These are phyloP conservation scores for Pseudochromis fuscus DNA, from an alignment of 2,797 vertebrate genomes.

Conservation along the genomic window DNA sequence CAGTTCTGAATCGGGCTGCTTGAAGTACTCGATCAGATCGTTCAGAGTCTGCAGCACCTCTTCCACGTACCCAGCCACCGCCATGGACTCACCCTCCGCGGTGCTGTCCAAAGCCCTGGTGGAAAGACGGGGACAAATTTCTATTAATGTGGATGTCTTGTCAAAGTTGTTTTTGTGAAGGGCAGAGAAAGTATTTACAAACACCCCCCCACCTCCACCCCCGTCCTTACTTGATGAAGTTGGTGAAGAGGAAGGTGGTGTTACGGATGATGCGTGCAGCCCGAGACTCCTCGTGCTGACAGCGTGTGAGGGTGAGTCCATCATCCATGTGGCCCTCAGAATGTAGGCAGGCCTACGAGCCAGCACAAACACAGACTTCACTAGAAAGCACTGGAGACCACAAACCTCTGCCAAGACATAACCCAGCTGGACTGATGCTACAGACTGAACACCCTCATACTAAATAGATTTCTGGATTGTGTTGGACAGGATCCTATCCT, in stretches of 20 bases:
- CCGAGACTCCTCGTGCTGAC: conserved; percentile 95
- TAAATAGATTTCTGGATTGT: too few species aligned
- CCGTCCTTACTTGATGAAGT: conserved; percentile 93
- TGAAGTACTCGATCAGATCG: conserved; percentile 96
- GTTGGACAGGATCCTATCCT: too few species aligned
- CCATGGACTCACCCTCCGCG: conserved; percentile 87
- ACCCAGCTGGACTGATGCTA: too few species aligned
- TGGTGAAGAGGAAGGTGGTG: conserved; percentile 92
- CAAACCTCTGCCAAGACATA: too few species aligned
- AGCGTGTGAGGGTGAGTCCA: conserved; percentile 93
- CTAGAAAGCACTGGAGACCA: too few species aligned
- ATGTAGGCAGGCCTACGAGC: conserved; percentile 93
- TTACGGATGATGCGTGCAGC: conserved; percentile 98
- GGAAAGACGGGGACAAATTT: not conserved
- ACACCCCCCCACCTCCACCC: too few species aligned
- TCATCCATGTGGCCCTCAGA: conserved; percentile 99
- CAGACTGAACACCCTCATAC: too few species aligned
- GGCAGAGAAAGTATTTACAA: not conserved
- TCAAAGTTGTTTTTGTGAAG: not conserved
- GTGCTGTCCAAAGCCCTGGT: conserved; percentile 73
- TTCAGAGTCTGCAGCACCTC: conserved; percentile 95
- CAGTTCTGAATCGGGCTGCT: conserved; percentile 92
- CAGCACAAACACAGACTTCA: conserved; percentile 15
- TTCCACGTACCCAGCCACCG: conserved; percentile 86
- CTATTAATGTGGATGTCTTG: not conserved